phyloP scores from a whole-genome alignment of 2,888 invertebrate genomes.

The Atrina japonica region DNA sequence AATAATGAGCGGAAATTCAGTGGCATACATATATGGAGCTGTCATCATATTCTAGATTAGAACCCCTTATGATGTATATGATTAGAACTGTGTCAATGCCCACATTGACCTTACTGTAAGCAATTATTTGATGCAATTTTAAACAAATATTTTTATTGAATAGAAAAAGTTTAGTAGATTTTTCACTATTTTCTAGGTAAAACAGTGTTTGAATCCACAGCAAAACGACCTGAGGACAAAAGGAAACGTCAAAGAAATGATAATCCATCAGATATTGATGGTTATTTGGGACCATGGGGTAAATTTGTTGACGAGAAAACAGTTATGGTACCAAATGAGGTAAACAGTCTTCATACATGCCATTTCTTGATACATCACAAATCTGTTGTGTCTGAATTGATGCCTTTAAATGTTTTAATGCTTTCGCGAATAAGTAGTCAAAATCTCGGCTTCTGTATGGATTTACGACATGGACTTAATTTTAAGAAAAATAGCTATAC shows the following conservation, averaged over 20 bases:
- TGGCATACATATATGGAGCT: no score
- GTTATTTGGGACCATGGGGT: conserved; percentile 99
- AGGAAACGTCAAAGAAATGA: conserved; percentile 92
- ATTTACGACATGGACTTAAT: not conserved
- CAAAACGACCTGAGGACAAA: conserved; percentile 82
- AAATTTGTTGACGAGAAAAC: conserved; percentile 94
- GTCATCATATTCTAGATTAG: no score
- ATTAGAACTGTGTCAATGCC: no score
- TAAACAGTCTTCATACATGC: conserved; percentile 57
- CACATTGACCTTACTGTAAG: no score
- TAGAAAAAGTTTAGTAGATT: no score
- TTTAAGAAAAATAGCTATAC: not conserved
- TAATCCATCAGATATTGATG: conserved; percentile 94
- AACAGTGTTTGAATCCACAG: conserved; percentile 91
- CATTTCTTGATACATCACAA: not conserved
- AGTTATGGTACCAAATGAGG: conserved; percentile 92
- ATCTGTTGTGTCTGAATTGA: not conserved
- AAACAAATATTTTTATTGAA: no score
- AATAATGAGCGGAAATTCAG: no score
- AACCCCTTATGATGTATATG: no score
- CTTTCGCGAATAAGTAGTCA: no score
- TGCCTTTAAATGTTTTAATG: no score
- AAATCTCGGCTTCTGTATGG: no score
- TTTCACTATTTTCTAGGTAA: conserved; percentile 17
- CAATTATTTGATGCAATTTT: no score